phyloP scores from a whole-genome alignment of 2,888 invertebrate species.

The Phorcus lineatus region DNA sequence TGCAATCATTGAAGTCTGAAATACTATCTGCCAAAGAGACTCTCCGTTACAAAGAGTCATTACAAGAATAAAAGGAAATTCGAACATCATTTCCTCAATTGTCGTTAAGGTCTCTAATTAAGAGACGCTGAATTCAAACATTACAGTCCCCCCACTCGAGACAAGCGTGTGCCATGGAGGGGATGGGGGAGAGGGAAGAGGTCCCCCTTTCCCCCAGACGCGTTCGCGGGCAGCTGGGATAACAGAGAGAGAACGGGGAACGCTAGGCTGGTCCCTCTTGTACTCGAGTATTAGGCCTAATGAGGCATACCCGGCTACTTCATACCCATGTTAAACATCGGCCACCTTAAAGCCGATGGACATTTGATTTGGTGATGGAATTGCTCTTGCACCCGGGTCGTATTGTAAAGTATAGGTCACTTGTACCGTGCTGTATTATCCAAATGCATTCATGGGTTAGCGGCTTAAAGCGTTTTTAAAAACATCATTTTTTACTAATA shows the following conservation, averaged over 20 bases:
- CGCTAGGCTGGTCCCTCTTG: neutral
- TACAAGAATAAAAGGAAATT: conserved; percentile 16
- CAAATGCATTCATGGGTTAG: too few relatives aligned
- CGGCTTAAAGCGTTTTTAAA: too few relatives aligned
- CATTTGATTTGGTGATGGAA: conserved; percentile 2
- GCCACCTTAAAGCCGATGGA: conserved; percentile 1
- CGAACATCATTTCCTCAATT: conserved; percentile 15
- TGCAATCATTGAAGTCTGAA: neutral
- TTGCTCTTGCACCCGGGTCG: too few relatives aligned
- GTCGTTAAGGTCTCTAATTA: conserved; percentile 3
- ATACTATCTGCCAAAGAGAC: neutral
- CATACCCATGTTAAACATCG: neutral
- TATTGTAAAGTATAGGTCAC: too few relatives aligned
- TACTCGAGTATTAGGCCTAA: neutral
- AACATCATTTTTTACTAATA: too few relatives aligned
- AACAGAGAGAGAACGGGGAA: neutral
- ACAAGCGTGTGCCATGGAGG: neutral
- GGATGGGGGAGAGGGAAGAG: too few relatives aligned
- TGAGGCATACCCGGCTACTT: neutral
- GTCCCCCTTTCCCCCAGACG: neutral
- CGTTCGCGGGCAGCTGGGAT: neutral
- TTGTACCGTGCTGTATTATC: too few relatives aligned
- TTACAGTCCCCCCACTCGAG: neutral
- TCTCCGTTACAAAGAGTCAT: conserved; percentile 6
- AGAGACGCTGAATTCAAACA: conserved; percentile 15